A percentile compares a stretch with the other conserved stretches of the same genome.
Evolutionary conservation across 2,888 invertebrate species (phyloP).

Genomic region (Atethmia centrago): DNA sequence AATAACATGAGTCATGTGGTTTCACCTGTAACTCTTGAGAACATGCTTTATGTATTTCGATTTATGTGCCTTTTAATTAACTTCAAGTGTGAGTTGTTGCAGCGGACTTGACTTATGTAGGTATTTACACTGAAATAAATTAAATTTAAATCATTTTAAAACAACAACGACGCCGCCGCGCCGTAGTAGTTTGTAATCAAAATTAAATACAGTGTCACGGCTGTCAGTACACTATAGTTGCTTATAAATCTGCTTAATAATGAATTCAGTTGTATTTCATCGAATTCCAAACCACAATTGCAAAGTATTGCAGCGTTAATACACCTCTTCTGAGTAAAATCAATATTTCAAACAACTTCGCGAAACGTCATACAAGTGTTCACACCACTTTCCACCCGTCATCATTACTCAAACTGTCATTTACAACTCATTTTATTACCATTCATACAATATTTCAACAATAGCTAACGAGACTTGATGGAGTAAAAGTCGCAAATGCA

Average conservation of each 20-base stretch:
- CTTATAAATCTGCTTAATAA: slow-evolving; percentile 13
- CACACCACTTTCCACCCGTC: slow-evolving; percentile 59
- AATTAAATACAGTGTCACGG: background rate
- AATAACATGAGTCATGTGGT: slow-evolving; percentile 58
- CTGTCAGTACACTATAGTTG: background rate
- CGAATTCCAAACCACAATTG: slow-evolving; percentile 1
- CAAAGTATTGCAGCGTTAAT: slow-evolving; percentile 22
- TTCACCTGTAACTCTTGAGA: slow-evolving; percentile 44
- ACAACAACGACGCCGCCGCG: too few species aligned
- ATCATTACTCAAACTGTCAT: slow-evolving; percentile 77
- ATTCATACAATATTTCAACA: slow-evolving; percentile 73
- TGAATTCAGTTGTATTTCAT: slow-evolving; percentile 11
- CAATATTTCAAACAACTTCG: slow-evolving; percentile 50
- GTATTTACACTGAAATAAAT: background rate
- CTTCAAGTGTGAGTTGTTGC: slow-evolving; percentile 42
- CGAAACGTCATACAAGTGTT: slow-evolving; percentile 42
- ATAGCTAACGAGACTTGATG: slow-evolving; percentile 76
- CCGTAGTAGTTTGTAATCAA: too few species aligned
- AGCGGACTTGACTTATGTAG: slow-evolving; percentile 18
- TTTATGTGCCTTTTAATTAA: slow-evolving; percentile 52
- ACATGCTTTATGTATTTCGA: slow-evolving; percentile 48
- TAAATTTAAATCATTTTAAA: background rate
- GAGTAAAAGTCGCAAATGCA: slow-evolving; percentile 83
- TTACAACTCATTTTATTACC: slow-evolving; percentile 69
- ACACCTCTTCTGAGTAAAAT: slow-evolving; percentile 25